A percentile compares a stretch with the other conserved stretches of the same genome.
Evolutionary conservation across 2,888 invertebrate species (phyloP).

Genomic region (Erebia aethiops): DNA sequence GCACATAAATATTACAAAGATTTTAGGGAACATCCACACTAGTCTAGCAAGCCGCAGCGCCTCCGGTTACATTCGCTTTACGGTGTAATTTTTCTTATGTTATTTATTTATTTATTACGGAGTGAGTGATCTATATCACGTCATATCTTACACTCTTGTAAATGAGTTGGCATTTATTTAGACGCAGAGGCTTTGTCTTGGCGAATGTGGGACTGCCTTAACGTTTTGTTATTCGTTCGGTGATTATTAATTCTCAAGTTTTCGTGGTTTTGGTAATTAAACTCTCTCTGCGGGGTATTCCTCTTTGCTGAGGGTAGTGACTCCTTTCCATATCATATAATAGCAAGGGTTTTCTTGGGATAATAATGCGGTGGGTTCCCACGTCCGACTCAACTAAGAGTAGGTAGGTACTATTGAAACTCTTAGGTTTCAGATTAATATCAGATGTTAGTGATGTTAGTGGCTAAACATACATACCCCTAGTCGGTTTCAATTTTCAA

Average conservation of each 20-base stretch:
- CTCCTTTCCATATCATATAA: too few species aligned
- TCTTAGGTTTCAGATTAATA: too few species aligned
- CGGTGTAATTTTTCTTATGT: constrained; percentile 83
- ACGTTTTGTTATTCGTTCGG: constrained; percentile 47
- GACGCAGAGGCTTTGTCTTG: constrained; percentile 51
- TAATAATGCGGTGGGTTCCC: too few species aligned
- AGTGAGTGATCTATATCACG: constrained; percentile 82
- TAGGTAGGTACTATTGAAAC: too few species aligned
- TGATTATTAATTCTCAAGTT: constrained; percentile 22
- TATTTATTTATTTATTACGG: constrained; percentile 83
- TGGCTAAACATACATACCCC: too few species aligned
- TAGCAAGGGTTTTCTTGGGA: too few species aligned
- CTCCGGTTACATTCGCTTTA: constrained; percentile 83
- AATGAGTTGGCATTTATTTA: constrained; percentile 78
- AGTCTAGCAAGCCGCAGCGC: constrained; percentile 58
- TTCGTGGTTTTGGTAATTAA: too few species aligned
- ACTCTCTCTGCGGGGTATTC: too few species aligned
- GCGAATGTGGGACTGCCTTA: constrained; percentile 48
- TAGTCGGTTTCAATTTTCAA: too few species aligned
- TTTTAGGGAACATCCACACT: constrained; percentile 50
- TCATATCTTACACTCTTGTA: constrained; percentile 83
- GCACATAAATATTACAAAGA: not conserved
- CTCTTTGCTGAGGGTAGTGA: too few species aligned
- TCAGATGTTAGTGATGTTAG: too few species aligned
- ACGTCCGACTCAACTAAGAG: too few species aligned